Percentiles rank a stretch among this genome's conserved stretches.
These are phyloP conservation scores for Cydia amplana DNA, from an alignment of 1,140 invertebrate genomes.

Conservation along the genomic window DNA sequence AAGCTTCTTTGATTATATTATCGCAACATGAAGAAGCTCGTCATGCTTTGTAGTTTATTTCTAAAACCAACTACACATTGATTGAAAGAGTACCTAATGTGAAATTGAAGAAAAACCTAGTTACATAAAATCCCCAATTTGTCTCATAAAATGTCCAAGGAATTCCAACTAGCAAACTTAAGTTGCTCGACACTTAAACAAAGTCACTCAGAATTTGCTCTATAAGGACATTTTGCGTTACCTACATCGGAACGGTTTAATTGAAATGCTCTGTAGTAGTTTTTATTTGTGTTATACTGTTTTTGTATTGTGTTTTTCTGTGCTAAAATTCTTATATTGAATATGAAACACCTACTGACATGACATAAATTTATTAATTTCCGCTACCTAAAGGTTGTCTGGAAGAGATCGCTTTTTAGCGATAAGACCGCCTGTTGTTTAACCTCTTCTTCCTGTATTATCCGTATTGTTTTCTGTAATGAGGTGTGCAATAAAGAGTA, in stretches of 20 bases:
- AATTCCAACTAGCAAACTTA: neutral
- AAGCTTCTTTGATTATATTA: neutral
- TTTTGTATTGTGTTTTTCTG: no score
- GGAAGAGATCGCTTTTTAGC: no score
- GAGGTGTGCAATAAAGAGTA: no score
- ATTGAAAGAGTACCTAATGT: neutral
- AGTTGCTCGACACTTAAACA: neutral
- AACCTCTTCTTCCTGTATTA: no score
- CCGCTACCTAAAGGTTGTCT: no score
- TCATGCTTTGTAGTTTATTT: neutral
- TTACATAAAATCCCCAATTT: neutral
- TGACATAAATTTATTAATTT: no score
- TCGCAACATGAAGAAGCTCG: neutral
- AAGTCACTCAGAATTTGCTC: neutral
- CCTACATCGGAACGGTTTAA: neutral
- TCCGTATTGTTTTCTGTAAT: no score
- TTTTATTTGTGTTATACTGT: no score
- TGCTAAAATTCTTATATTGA: no score
- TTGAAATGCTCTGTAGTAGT: constrained; percentile 21
- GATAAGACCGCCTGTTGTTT: no score
- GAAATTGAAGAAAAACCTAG: neutral
- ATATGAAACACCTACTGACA: no score
- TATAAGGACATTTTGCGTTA: neutral
- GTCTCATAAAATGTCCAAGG: neutral
- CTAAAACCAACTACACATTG: neutral